Percentiles rank a stretch among this genome's conserved stretches.
Conservation (phyloP, 2,888 invertebrate species). For the Dryomyza anilis region DNA sequence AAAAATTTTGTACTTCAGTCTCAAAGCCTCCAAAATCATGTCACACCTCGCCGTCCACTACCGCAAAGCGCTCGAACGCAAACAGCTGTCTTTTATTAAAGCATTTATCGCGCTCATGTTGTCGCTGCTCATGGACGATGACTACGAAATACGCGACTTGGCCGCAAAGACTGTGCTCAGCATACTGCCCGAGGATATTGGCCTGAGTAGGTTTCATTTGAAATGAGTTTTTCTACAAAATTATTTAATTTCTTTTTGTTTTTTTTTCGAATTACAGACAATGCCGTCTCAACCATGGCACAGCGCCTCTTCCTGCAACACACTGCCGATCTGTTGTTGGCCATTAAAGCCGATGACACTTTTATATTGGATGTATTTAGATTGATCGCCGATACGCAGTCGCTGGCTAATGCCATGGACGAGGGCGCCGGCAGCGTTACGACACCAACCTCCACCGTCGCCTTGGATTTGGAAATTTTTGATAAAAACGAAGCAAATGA, state of each 20-base stretch:
- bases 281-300: slow-evolving; percentile 45
- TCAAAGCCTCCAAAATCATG: slow-evolving; percentile 46
- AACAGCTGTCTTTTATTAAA: slow-evolving; percentile 44
- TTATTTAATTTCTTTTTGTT: background rate
- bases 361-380: slow-evolving; percentile 48
- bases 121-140: slow-evolving; percentile 53
- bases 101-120: slow-evolving; percentile 46
- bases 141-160: slow-evolving; percentile 48
- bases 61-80: slow-evolving; percentile 35
- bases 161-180: slow-evolving; percentile 45
- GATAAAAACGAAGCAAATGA: slow-evolving; percentile 55
- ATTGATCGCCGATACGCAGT: slow-evolving; percentile 39
- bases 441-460: slow-evolving; percentile 2
- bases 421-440: slow-evolving; percentile 16
- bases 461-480: slow-evolving; percentile 47
- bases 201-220: slow-evolving; percentile 43
- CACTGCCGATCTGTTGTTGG: slow-evolving; percentile 39
- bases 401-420: slow-evolving; percentile 35
- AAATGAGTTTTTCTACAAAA: slow-evolving; percentile 14
- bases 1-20: slow-evolving; percentile 33
- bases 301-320: slow-evolving; percentile 45
- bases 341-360: slow-evolving; percentile 34
- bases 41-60: slow-evolving; percentile 41
- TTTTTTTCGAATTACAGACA: too few relatives aligned
- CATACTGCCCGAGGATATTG: slow-evolving; percentile 40